A percentile compares a stretch with the other conserved stretches of the same genome.
phyloP scores from a whole-genome alignment of 1,140 invertebrate genomes.

The Diabrotica virgifera region DNA sequence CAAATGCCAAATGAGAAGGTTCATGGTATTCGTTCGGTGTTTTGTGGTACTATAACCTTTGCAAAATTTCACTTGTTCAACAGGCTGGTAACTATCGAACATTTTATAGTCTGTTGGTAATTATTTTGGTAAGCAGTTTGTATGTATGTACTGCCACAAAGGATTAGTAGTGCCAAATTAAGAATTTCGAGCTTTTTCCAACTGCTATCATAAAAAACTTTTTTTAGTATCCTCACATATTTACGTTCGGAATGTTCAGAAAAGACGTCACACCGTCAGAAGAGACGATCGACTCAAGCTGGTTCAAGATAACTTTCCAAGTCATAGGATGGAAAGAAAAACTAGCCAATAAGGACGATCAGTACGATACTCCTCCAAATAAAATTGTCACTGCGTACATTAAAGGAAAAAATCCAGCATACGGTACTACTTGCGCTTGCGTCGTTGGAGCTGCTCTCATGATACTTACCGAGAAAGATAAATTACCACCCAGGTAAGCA shows the following conservation, averaged over 20 bases:
- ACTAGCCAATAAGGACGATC: constrained; percentile 51
- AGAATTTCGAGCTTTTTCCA: too few species aligned
- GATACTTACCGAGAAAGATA: constrained; percentile 43
- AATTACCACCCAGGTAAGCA: constrained; percentile 65
- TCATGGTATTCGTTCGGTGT: too few species aligned
- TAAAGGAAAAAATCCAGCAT: constrained; percentile 69
- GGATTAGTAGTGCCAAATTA: too few species aligned
- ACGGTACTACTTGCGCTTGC: constrained; percentile 73
- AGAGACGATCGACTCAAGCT: constrained; percentile 58
- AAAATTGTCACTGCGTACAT: constrained; percentile 67
- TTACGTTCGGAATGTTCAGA: constrained; percentile 67
- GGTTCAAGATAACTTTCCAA: constrained; percentile 67
- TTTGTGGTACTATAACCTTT: too few species aligned
- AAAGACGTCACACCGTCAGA: constrained; percentile 62
- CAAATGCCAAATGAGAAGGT: too few species aligned
- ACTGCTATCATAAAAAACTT: neutral
- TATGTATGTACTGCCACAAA: too few species aligned
- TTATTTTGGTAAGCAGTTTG: too few species aligned
- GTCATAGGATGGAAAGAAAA: constrained; percentile 75
- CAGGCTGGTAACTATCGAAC: too few species aligned
- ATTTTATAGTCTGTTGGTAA: too few species aligned
- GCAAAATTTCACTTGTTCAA: too few species aligned
- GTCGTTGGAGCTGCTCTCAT: constrained; percentile 70
- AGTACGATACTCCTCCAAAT: constrained; percentile 52
- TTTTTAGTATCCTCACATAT: constrained; percentile 59